A percentile compares a stretch with the other conserved stretches of the same genome.
Conservation (phyloP, 2,888 invertebrate species). For the Lasioglossum oenotherae region DNA sequence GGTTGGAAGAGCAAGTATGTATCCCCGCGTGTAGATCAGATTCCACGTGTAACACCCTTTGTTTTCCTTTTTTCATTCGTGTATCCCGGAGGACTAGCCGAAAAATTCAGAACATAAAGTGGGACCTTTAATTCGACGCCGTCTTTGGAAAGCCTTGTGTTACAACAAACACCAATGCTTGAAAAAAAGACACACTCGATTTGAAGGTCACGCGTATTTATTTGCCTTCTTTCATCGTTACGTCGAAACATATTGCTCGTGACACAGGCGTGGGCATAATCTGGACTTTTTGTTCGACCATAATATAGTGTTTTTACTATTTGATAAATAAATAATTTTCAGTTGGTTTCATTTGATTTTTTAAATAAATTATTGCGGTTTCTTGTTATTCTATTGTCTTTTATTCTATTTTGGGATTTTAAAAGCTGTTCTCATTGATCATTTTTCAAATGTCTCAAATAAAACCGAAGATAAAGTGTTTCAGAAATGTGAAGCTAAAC, state of each 20-base stretch:
- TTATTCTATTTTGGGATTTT: neutral
- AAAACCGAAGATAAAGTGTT: neutral
- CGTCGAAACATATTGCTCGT: slow-evolving; percentile 27
- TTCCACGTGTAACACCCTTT: slow-evolving; percentile 75
- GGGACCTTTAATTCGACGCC: slow-evolving; percentile 21
- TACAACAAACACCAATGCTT: neutral
- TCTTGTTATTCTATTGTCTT: neutral
- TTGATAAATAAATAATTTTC: neutral
- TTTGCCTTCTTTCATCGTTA: slow-evolving; percentile 33
- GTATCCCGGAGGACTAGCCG: slow-evolving; percentile 25
- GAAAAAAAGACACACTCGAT: slow-evolving; percentile 18
- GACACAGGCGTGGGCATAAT: slow-evolving; percentile 11
- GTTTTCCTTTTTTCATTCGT: neutral
- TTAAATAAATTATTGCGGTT: neutral
- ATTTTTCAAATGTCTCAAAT: neutral
- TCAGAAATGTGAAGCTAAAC: neutral
- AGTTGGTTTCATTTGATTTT: neutral
- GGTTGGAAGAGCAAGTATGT: slow-evolving; percentile 99
- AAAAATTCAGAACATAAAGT: slow-evolving; percentile 23
- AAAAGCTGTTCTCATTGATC: neutral
- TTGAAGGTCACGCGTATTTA: slow-evolving; percentile 40
- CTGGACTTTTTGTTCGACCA: neutral
- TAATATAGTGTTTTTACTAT: neutral
- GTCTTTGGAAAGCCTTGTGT: neutral
- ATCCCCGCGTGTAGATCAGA: slow-evolving; percentile 85